Base-by-base conservation (phyloP, 2,888 invertebrate genomes). In the Hedychridium roseum region DNA sequence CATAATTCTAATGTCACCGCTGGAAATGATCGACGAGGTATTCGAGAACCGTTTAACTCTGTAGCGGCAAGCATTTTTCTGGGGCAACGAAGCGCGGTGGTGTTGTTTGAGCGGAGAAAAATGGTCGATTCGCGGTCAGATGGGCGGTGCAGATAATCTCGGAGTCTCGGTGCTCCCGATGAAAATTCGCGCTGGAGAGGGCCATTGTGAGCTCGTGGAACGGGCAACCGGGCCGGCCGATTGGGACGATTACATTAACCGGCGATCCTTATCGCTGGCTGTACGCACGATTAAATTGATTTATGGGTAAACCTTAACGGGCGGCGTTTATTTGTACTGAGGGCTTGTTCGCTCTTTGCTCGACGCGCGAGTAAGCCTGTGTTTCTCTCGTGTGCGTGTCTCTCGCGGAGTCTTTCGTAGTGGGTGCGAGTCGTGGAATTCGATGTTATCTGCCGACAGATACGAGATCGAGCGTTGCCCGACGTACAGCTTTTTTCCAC, bases 281-380 rank as follows among this genome's bases (percentile, higher is more conserved):
- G 57, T 68, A 65, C 57, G 67, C 67, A 60, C 67, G 70, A 69
- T 70, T 70, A 69, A 68, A 64, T 69, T 70, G 70, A 70, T 70
- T 70, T 70, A 70, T 67, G 57, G 43, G 18, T 50, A 64, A 66
- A 56, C 50, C 64, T 65, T 68, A 58, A 49, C 59, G 56, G 57
- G 57, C 56, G 58, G 44, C 54, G 54, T 64, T 57, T 42, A 64
- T 64, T 58, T 66, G 61, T 57, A 55, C 53, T 48, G 32, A 46
- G 20, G 32, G 9, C 21, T 23, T 46, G 43, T 40, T 51, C 43
- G n/a, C n/a, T n/a, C n/a, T n/a, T n/a, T n/a, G n/a, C n/a, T 40
- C 36, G 35, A 35, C 41, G 31, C 27, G 21, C 30, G 34, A 27
- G 30, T 34, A 46, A 18, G 15, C 27, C 16, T 42, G 23, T 42